Conservation (phyloP, 2,888 invertebrate species). For the Ormyrus labotus region DNA sequence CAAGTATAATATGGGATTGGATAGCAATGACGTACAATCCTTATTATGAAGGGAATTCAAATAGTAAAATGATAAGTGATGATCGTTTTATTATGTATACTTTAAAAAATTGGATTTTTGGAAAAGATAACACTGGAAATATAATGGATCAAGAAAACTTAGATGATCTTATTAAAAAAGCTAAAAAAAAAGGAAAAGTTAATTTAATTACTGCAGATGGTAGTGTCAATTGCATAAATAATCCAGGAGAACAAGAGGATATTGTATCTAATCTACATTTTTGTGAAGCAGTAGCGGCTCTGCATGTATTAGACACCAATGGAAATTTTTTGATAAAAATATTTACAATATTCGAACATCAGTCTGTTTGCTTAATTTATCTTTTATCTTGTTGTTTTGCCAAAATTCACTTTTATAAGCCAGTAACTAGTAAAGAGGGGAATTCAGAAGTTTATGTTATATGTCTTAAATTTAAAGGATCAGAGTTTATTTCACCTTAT, state of each 20-base stretch:
- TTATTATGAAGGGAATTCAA: slow-evolving; percentile 90
- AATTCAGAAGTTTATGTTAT: slow-evolving; percentile 96
- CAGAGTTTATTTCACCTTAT: slow-evolving; percentile 73
- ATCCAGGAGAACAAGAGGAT: slow-evolving; percentile 92
- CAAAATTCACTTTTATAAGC: slow-evolving; percentile 88
- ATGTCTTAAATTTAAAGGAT: slow-evolving; percentile 81
- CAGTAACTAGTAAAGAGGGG: slow-evolving; percentile 94
- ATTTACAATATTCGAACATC: slow-evolving; percentile 92
- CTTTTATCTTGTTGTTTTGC: slow-evolving; percentile 86
- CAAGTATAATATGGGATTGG: slow-evolving; percentile 87
- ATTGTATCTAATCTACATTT: slow-evolving; percentile 87
- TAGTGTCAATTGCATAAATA: slow-evolving; percentile 90
- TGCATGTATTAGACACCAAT: slow-evolving; percentile 82
- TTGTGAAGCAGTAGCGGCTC: slow-evolving; percentile 88
- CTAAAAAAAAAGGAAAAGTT: slow-evolving; percentile 77
- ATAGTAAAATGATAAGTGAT: slow-evolving; percentile 85
- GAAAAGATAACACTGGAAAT: slow-evolving; percentile 90
- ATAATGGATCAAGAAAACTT: slow-evolving; percentile 85
- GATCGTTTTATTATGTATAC: slow-evolving; percentile 90
- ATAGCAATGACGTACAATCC: slow-evolving; percentile 92
- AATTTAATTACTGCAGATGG: slow-evolving; percentile 94
- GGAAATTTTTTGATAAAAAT: slow-evolving; percentile 91
- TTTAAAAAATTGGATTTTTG: slow-evolving; percentile 89
- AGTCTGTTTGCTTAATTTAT: slow-evolving; percentile 88
- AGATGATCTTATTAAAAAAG: slow-evolving; percentile 78